These are phyloP conservation scores for Calameuta pallipes DNA, from an alignment of 2,888 invertebrate species.

Conservation along the genomic window DNA sequence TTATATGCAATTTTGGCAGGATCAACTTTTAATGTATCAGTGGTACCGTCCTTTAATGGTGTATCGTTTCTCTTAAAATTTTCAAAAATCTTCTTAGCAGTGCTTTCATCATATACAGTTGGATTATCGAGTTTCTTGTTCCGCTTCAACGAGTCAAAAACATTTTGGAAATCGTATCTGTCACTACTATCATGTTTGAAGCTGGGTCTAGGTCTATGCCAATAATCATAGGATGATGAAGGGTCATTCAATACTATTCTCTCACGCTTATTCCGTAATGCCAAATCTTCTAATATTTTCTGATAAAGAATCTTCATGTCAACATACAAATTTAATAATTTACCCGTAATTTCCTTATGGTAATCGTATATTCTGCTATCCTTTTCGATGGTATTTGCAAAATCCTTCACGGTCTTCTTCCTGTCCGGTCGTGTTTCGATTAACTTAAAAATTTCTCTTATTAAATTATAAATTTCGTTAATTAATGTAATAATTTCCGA, in stretches of 20 bases:
- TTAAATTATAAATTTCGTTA: not conserved
- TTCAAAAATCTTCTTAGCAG: not conserved
- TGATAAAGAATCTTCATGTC: too few relatives aligned
- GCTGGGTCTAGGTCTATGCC: too few relatives aligned
- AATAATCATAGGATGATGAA: too few relatives aligned
- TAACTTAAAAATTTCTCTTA: not conserved
- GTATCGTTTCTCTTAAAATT: not conserved
- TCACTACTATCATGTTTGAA: too few relatives aligned
- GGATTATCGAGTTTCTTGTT: not conserved
- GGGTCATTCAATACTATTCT: too few relatives aligned
- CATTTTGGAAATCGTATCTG: not conserved
- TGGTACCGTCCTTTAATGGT: not conserved
- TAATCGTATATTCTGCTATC: not conserved
- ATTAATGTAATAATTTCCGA: not conserved
- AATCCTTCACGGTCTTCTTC: not conserved
- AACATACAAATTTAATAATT: not conserved
- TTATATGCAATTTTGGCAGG: not conserved
- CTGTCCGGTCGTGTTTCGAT: not conserved
- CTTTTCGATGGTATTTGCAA: not conserved
- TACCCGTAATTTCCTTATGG: not conserved
- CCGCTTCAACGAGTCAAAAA: not conserved
- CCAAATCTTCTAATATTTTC: too few relatives aligned
- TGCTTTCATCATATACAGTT: not conserved
- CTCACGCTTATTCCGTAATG: too few relatives aligned
- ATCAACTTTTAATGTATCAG: not conserved